A percentile compares a stretch with the other conserved stretches of the same genome.
Conservation (phyloP, 1,140 invertebrate genomes). For the Neodiprion fabricii region DNA sequence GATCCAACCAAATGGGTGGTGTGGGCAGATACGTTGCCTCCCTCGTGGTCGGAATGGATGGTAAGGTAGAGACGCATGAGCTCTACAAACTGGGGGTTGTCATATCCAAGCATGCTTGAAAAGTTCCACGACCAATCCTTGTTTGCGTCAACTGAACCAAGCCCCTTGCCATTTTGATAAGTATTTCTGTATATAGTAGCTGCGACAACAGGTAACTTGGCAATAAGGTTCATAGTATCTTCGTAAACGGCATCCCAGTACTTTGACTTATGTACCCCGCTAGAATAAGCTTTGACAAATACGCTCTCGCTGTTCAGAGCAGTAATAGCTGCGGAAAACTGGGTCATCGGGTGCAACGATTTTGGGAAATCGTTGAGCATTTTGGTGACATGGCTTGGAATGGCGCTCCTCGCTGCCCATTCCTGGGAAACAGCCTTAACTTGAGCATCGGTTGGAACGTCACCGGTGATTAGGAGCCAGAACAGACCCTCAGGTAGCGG, state of each 20-base stretch:
- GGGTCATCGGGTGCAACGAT: slow-evolving; percentile 94
- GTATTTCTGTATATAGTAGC: slow-evolving; percentile 89
- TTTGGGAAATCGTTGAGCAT: slow-evolving; percentile 97
- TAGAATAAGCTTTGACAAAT: slow-evolving; percentile 90
- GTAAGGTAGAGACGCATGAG: slow-evolving; percentile 95
- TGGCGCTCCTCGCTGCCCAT: slow-evolving; percentile 87
- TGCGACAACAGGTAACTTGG: slow-evolving; percentile 93
- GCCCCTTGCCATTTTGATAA: slow-evolving; percentile 77
- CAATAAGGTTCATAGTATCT: slow-evolving; percentile 96
- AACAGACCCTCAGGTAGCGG: slow-evolving; percentile 96
- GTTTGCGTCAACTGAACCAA: slow-evolving; percentile 85
- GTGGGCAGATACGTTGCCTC: slow-evolving; percentile 95
- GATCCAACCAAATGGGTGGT: slow-evolving; percentile 94
- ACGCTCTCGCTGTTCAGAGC: slow-evolving; percentile 93
- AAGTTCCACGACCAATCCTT: slow-evolving; percentile 97
- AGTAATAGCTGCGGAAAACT: slow-evolving; percentile 92
- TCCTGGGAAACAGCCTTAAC: slow-evolving; percentile 86
- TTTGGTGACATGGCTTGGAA: slow-evolving; percentile 92
- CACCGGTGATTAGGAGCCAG: slow-evolving; percentile 93
- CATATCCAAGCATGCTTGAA: slow-evolving; percentile 90
- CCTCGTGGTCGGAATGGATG: slow-evolving; percentile 96
- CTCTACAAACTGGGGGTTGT: slow-evolving; percentile 87
- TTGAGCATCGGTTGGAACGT: slow-evolving; percentile 86
- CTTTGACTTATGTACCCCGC: slow-evolving; percentile 83
- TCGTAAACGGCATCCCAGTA: slow-evolving; percentile 95